Conservation (phyloP, 1,140 invertebrate genomes). For the Drosophila arizonae region DNA sequence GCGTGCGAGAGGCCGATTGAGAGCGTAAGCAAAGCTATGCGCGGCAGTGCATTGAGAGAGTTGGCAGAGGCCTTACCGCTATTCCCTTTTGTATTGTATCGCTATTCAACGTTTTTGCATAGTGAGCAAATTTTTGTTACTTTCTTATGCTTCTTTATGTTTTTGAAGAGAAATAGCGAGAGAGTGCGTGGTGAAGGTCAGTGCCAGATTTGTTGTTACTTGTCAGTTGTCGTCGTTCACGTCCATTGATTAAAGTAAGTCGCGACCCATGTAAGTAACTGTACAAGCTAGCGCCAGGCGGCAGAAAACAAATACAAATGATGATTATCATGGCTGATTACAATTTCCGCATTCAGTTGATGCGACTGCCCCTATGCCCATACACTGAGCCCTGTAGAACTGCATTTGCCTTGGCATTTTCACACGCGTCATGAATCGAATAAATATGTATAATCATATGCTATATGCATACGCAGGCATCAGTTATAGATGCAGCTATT, state of each 20-base stretch:
- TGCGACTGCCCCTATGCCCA: not conserved
- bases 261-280: slow-evolving; percentile 28
- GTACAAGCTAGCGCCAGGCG: slow-evolving; percentile 21
- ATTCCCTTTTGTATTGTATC: slow-evolving; percentile 1
- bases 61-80: slow-evolving; percentile 8
- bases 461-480: slow-evolving; percentile 20
- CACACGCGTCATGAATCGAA: slow-evolving; percentile 25
- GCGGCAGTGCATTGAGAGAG: not conserved
- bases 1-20: slow-evolving; percentile 14
- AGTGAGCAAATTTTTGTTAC: not conserved
- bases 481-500: slow-evolving; percentile 53
- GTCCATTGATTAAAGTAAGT: slow-evolving; percentile 29
- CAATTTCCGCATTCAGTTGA: slow-evolving; percentile 16
- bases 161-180: not conserved
- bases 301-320: not conserved
- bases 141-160: too few relatives aligned
- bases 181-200: slow-evolving; percentile 41
- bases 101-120: not conserved
- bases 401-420: slow-evolving; percentile 7
- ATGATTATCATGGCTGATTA: slow-evolving; percentile 20
- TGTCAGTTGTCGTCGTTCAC: slow-evolving; percentile 8
- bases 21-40: slow-evolving; percentile 22
- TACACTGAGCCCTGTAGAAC: not conserved
- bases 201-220: slow-evolving; percentile 29
- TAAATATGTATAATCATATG: slow-evolving; percentile 31